Evolutionary conservation across 2,888 invertebrate genomes (phyloP).

Genomic region (Amphipoea oculea): DNA sequence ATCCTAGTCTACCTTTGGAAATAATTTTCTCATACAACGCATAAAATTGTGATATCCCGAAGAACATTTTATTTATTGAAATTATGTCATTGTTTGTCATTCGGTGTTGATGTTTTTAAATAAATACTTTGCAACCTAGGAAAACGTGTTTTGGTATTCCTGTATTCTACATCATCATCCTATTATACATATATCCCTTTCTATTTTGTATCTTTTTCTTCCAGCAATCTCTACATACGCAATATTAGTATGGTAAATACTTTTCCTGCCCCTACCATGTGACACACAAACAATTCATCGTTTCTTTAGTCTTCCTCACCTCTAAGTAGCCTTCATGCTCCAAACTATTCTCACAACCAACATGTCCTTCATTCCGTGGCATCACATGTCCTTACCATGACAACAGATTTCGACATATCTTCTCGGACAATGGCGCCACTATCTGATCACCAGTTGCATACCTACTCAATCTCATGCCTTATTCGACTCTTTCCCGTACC

Average conservation of each 20-base stretch:
- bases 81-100: slow-evolving; percentile 66
- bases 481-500: background rate
- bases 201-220: background rate
- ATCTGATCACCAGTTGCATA: background rate
- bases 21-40: slow-evolving; percentile 70
- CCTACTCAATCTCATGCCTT: background rate
- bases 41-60: slow-evolving; percentile 78
- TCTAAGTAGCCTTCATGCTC: background rate
- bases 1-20: slow-evolving; percentile 55
- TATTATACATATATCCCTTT: background rate
- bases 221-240: background rate
- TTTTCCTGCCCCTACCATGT: background rate
- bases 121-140: slow-evolving; percentile 74
- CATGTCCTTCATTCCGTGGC: background rate
- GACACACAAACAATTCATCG: background rate
- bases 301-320: background rate
- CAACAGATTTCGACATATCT: background rate
- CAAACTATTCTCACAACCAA: background rate
- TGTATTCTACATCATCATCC: background rate
- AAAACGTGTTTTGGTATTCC: slow-evolving; percentile 27
- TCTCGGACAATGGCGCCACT: background rate
- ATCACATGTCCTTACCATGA: background rate
- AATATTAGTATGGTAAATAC: background rate
- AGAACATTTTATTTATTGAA: slow-evolving; percentile 70
- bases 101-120: slow-evolving; percentile 72